Base-by-base conservation (phyloP, 64 coral and sea anemone species). In the Hydrozoanthus tunicans region DNA sequence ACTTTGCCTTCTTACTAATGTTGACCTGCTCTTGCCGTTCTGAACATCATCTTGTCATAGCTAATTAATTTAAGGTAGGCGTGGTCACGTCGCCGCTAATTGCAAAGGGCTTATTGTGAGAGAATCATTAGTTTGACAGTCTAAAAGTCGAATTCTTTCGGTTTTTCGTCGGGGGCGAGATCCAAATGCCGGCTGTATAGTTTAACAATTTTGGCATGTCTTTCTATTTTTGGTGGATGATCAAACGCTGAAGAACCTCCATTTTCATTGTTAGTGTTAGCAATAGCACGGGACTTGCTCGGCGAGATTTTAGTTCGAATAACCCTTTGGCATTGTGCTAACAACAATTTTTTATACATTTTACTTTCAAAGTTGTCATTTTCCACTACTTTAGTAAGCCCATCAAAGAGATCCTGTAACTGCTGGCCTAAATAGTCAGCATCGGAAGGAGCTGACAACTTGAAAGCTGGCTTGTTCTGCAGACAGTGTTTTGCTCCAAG, bases 311-410 rank as follows among this genome's bases (percentile, higher is more conserved):
- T 58, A 25, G 56, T 60, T 5, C 69, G n/a, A 74, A 88, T 60
- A 75, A 74, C 57, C 52, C 55, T 74, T 88, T 88, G n/a, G 56
- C 84, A 88, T 43, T 70, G 84, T 15, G 84, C 84, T 5, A 88
- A 32, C 54, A 88, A 75, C 12, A 88, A 24, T 7, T 75, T 61
- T 8, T 88, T 74, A 17, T 43, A 88, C 25, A 88, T 60, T 17
- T 43, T 14, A 7, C 73, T 70, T 88, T 88, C 84, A 10, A 88
- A 88, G 14, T 26, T 69, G 69, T 75, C 70, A 14, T 88, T 32
- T 88, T 73, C 57, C 67, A 88, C 70, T 74, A 88, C 84, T 75
- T 88, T 73, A 15, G 70, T 55, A 32, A 88, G 73, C 17, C 69
- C 54, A 60, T 60, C 84, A 73, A 74, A 14, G 57, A 88, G 84